Base-by-base conservation (phyloP, 2,888 invertebrate genomes). In the Phyto melanocephala region DNA sequence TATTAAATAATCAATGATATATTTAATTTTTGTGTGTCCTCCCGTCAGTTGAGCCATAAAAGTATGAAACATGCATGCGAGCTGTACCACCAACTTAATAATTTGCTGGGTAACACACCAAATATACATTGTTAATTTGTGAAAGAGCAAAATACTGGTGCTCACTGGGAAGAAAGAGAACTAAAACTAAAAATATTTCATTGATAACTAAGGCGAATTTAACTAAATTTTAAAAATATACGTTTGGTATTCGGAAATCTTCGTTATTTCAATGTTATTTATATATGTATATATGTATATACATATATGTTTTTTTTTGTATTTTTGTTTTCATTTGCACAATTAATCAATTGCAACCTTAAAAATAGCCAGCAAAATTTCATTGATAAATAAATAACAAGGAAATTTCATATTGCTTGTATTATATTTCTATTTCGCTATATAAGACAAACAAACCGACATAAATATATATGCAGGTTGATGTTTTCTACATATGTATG, bases 341-440 rank as follows among this genome's bases (percentile, higher is more conserved):
- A 70, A 45, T 68, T 74, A 74, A 80, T 80, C 78, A 78, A 74
- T 75, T 74, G 80, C 81, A 78, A 77, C 72, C 79, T 67, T 63
- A 77, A 71, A 67, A 77, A 71, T 52, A 71, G 82, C 58, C 6
- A 82, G 68, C 77, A 79, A 67, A 82, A 78, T 75, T 82, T 82
- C 82, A 82, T 82, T 82, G 82, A 82, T 82, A 82, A 82, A 82
- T 82, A 82, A 82, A 82, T 79, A 82, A 76, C 79, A 62, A 82
- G 82, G 82, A 82, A 82, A 82, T 82, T 82, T 82, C 65, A 65
- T 28, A 71, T 82, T 50, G 60, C 20, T 50, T 47, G 56, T 52
- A 35, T 65, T 65, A 13, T 37, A 56, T 56, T 20, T 65, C 11
- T 65, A 13, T 37, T 63, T 63, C 52, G 13, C 1, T 45, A 47